phyloP scores from a whole-genome alignment of 1,140 invertebrate species.

The Cydia splendana region DNA sequence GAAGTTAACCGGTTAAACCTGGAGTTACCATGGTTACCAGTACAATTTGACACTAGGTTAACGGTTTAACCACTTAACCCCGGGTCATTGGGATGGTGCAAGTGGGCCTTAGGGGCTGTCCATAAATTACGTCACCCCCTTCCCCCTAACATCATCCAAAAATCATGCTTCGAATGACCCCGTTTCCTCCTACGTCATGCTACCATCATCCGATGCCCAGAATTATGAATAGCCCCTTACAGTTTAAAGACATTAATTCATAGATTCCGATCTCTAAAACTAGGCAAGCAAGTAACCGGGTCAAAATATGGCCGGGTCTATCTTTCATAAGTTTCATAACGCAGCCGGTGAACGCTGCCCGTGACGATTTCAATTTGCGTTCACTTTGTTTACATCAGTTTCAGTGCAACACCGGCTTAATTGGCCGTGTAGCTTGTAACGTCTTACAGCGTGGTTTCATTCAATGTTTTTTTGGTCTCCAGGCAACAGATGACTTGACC shows the following conservation, averaged over 20 bases:
- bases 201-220: too few relatives aligned
- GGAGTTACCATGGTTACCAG: too few relatives aligned
- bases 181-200: too few relatives aligned
- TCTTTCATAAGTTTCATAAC: constrained; percentile 32
- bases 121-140: too few relatives aligned
- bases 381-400: constrained; percentile 32
- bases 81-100: too few relatives aligned
- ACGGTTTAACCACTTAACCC: too few relatives aligned
- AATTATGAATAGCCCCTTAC: too few relatives aligned
- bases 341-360: constrained; percentile 19
- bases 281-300: constrained; percentile 5
- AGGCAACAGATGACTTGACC: not conserved
- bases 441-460: not conserved
- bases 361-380: constrained; percentile 30
- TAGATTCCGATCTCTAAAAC: not conserved
- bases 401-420: constrained; percentile 19
- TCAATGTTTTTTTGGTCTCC: constrained; percentile 1
- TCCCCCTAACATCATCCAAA: too few relatives aligned
- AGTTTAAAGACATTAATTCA: not conserved
- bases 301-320: constrained; percentile 22
- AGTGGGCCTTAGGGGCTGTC: too few relatives aligned
- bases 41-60: too few relatives aligned
- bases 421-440: constrained; percentile 10
- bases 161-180: too few relatives aligned
- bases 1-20: too few relatives aligned